A percentile compares a stretch with the other conserved stretches of the same genome.
phyloP scores from a whole-genome alignment of 2,797 vertebrate species.

The Oryzias sinensis region DNA sequence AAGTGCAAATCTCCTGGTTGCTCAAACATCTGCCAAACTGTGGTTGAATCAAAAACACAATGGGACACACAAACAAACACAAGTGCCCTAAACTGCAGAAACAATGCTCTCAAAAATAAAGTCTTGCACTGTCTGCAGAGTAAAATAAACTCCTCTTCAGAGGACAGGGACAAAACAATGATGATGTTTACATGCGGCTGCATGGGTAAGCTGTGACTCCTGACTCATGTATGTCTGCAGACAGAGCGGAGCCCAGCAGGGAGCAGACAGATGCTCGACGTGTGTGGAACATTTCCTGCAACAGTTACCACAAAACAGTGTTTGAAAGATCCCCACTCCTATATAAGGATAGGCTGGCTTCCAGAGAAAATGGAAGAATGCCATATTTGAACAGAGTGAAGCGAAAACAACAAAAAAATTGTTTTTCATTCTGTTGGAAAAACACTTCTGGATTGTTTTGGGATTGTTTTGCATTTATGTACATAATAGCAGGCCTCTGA shows the following conservation, averaged over 20 bases:
- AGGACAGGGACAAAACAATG: constrained; percentile 30
- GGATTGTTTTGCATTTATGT: no score
- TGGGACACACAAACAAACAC: no score
- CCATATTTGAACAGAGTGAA: no score
- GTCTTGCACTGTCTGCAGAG: constrained; percentile 6
- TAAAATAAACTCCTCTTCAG: constrained; percentile 48
- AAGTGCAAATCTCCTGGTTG: no score
- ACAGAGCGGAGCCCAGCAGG: constrained; percentile 38
- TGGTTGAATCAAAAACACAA: no score
- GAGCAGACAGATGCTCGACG: constrained; percentile 15
- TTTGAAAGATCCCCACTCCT: neutral
- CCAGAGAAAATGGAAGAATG: neutral
- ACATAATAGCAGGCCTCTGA: no score
- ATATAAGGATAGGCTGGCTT: neutral
- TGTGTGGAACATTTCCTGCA: constrained; percentile 1
- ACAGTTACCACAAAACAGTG: neutral
- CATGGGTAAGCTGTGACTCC: neutral
- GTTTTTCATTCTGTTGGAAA: no score
- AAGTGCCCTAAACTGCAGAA: no score
- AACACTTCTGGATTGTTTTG: no score
- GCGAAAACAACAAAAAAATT: no score
- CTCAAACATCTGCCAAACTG: no score
- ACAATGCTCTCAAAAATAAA: no score
- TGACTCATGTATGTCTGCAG: constrained; percentile 18
- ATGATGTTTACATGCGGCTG: constrained; percentile 10